Conservation (phyloP, 2,113 vertebrate genomes). For the Gavialis gangeticus region DNA sequence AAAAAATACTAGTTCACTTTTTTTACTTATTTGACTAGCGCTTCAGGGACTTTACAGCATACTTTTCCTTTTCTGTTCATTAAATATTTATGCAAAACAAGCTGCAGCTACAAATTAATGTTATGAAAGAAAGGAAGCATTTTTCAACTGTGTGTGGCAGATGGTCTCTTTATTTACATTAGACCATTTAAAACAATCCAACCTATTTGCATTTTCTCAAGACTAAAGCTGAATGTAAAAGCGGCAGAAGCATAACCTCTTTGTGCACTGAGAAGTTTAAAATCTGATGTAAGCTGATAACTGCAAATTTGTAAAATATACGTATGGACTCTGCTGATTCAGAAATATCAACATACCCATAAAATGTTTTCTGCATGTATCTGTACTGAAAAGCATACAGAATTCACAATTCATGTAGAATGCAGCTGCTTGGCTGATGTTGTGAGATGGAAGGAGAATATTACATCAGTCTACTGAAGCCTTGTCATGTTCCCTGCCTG, state of each 20-base stretch:
- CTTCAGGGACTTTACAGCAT: not conserved
- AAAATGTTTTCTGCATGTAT: not conserved
- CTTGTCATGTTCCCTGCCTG: not conserved
- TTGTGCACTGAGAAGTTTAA: not conserved
- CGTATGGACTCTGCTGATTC: not conserved
- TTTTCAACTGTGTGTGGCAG: not conserved
- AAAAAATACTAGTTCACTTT: not conserved
- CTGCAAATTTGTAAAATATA: not conserved
- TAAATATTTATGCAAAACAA: not conserved
- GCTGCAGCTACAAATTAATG: not conserved
- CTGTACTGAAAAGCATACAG: not conserved
- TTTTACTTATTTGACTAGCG: not conserved
- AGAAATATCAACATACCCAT: not conserved
- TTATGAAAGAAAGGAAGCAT: not conserved
- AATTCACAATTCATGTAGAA: not conserved
- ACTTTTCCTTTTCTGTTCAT: not conserved
- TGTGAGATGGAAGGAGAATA: not conserved
- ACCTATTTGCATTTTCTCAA: rapidly evolving
- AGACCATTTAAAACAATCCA: not conserved
- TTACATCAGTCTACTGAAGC: not conserved
- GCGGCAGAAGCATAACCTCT: not conserved
- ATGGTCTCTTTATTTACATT: not conserved
- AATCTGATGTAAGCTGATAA: not conserved
- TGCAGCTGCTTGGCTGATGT: not conserved
- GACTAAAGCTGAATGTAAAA: not conserved